Conservation (phyloP, 1,140 invertebrate species). For the Venturia canescens region DNA sequence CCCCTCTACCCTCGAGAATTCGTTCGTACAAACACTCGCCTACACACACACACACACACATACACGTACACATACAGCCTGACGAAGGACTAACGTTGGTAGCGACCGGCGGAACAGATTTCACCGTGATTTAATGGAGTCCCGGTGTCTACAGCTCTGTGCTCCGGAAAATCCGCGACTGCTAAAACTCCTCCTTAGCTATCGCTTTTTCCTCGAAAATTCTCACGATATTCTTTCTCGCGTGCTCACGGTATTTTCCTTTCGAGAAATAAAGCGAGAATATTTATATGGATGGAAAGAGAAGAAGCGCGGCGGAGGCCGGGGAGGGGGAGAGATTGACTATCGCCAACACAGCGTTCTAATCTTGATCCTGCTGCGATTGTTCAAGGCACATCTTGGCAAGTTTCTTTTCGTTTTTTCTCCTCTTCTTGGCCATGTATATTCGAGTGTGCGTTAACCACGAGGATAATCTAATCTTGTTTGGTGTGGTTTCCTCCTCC, state of each 20-base stretch:
- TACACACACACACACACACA: background rate
- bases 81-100: background rate
- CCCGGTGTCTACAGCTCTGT: slow-evolving; percentile 48
- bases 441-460: background rate
- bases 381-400: background rate
- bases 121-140: slow-evolving; percentile 76
- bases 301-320: no score
- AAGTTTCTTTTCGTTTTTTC: background rate
- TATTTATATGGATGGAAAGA: background rate
- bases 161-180: slow-evolving; percentile 24
- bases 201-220: slow-evolving; percentile 26
- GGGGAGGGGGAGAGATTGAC: background rate
- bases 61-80: background rate
- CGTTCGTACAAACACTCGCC: background rate
- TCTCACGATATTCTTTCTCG: slow-evolving; percentile 27
- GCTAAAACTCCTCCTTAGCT: background rate
- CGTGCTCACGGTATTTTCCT: background rate
- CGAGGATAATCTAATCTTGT: slow-evolving; percentile 41
- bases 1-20: background rate
- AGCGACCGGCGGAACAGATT: slow-evolving; percentile 72
- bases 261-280: background rate
- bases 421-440: background rate
- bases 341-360: background rate
- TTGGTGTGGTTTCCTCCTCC: slow-evolving; percentile 14
- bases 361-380: slow-evolving; percentile 30